Conservation (phyloP, 2,888 invertebrate species). For the Eretmocerus hayati region DNA sequence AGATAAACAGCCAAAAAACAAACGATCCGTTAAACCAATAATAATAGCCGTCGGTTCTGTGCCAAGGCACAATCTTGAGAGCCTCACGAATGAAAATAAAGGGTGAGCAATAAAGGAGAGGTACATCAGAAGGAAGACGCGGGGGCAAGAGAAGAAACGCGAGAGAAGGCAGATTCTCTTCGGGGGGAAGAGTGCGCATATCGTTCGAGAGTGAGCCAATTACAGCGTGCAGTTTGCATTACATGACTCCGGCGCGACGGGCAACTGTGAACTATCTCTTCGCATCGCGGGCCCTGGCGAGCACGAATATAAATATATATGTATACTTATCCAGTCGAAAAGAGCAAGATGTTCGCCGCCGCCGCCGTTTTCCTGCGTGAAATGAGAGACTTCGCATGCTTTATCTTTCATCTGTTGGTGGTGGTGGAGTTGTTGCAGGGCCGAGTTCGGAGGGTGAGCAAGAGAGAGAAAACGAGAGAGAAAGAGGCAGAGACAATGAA, state of each 20-base stretch:
- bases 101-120: too few species aligned
- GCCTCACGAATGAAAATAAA: background rate
- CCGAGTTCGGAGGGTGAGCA: background rate
- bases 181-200: conserved; percentile 5
- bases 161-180: background rate
- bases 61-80: too few species aligned
- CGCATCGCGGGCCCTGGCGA: conserved; percentile 14
- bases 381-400: conserved; percentile 20
- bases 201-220: conserved; percentile 19
- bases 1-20: background rate
- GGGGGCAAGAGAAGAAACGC: background rate
- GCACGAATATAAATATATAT: too few species aligned
- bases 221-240: conserved; percentile 21
- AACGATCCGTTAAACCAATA: conserved; percentile 8
- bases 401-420: conserved; percentile 19
- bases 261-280: conserved; percentile 19
- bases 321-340: conserved; percentile 8
- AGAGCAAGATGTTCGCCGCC: conserved; percentile 14
- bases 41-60: conserved; percentile 13
- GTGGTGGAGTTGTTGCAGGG: too few species aligned
- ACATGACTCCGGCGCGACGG: conserved; percentile 12
- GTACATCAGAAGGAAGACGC: background rate
- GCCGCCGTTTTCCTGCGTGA: conserved; percentile 14
- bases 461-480: background rate
- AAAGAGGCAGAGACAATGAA: background rate